Conservation (phyloP, 2,797 vertebrate species). For the Zenarchopterus dispar region DNA sequence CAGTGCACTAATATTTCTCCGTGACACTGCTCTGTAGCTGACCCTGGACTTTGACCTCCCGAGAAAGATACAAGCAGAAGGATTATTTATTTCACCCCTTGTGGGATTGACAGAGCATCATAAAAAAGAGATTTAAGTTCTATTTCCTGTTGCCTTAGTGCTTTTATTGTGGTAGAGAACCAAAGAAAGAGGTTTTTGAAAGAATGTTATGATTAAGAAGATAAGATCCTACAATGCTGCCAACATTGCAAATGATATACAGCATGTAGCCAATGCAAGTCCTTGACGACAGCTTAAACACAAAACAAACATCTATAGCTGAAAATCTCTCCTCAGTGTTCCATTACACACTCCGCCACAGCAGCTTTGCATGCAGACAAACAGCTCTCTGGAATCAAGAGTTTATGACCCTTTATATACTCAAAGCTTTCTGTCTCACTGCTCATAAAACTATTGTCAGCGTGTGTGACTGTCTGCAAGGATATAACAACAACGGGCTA, state of each 20-base stretch:
- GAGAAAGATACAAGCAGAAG: slow-evolving; percentile 44
- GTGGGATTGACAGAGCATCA: slow-evolving; percentile 50
- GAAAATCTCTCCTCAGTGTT: slow-evolving; percentile 8
- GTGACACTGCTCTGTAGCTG: slow-evolving; percentile 38
- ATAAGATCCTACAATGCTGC: slow-evolving; percentile 18
- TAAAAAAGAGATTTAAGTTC: slow-evolving; percentile 41
- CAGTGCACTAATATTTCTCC: slow-evolving; percentile 26
- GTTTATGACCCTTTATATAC: slow-evolving; percentile 27
- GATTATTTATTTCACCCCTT: slow-evolving; percentile 38
- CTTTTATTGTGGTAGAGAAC: slow-evolving; percentile 13
- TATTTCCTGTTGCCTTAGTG: slow-evolving; percentile 29
- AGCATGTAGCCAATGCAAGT: slow-evolving; percentile 5
- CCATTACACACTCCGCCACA: slow-evolving; percentile 8
- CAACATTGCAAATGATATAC: slow-evolving; percentile 2
- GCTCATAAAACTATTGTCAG: slow-evolving; percentile 4
- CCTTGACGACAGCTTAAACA: slow-evolving; percentile 16
- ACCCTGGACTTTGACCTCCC: slow-evolving; percentile 54
- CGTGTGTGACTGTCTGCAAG: slow-evolving; percentile 12
- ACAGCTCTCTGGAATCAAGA: slow-evolving; percentile 24
- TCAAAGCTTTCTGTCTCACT: slow-evolving; percentile 9
- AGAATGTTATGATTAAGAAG: slow-evolving; percentile 28
- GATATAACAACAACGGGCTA: background rate
- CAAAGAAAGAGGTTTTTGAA: slow-evolving; percentile 6
- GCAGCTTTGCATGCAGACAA: slow-evolving; percentile 18
- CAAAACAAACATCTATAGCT: slow-evolving; percentile 1